phyloP scores from a whole-genome alignment of 1,140 invertebrate species.

The Carcinoscorpius rotundicauda region DNA sequence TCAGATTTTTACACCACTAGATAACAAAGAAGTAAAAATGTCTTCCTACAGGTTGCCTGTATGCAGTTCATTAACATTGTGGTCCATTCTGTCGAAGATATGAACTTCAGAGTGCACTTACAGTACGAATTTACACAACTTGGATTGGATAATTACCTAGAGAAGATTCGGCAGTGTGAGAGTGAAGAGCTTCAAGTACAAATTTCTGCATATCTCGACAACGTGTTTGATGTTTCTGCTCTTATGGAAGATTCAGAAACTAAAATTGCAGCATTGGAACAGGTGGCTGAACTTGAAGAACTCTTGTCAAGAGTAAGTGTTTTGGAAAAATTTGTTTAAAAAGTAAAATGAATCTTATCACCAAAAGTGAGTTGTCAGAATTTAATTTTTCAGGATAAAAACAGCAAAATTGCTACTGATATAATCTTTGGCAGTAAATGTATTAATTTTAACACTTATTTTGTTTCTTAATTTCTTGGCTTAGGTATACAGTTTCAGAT shows the following conservation, averaged over 20 bases:
- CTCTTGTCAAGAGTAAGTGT: constrained; percentile 68
- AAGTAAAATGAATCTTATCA: background rate
- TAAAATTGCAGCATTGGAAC: constrained; percentile 84
- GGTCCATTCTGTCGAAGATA: constrained; percentile 97
- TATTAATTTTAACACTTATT: too few relatives aligned
- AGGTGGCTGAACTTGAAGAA: constrained; percentile 81
- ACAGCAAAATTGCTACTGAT: too few relatives aligned
- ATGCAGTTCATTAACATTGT: constrained; percentile 99
- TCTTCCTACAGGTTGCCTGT: constrained; percentile 67
- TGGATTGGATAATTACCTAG: constrained; percentile 88
- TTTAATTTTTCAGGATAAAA: too few relatives aligned
- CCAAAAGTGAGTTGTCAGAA: background rate
- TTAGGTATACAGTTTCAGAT: too few relatives aligned
- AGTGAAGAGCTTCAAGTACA: constrained; percentile 93
- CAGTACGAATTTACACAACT: constrained; percentile 97
- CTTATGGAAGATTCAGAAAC: constrained; percentile 97
- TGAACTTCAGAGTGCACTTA: constrained; percentile 96
- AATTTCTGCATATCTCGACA: constrained; percentile 95
- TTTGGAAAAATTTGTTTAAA: background rate
- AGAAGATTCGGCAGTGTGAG: constrained; percentile 81
- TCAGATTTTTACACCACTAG: too few relatives aligned
- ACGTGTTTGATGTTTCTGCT: constrained; percentile 93
- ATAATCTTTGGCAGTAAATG: too few relatives aligned
- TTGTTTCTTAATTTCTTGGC: too few relatives aligned
- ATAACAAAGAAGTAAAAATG: too few relatives aligned